phyloP scores from a whole-genome alignment of 2,113 vertebrate genomes.

The Sinocyclocheilus rhinocerous region DNA sequence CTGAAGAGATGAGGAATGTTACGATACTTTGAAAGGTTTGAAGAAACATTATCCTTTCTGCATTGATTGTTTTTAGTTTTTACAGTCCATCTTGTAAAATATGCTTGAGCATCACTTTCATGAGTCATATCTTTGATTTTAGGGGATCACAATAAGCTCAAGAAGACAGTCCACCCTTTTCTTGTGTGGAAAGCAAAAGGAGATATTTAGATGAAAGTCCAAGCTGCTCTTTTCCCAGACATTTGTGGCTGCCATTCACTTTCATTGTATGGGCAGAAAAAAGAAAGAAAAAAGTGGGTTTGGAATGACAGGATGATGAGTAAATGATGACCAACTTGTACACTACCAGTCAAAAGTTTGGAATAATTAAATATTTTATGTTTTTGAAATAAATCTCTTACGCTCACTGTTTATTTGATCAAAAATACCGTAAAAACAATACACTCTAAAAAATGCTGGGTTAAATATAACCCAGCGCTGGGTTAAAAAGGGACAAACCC shows the following conservation, averaged over 20 bases:
- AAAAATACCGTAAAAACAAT: constrained; percentile 12
- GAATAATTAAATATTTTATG: background rate
- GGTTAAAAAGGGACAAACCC: too few relatives aligned
- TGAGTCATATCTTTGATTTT: background rate
- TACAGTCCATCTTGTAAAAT: background rate
- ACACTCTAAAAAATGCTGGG: too few relatives aligned
- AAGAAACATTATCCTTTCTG: background rate
- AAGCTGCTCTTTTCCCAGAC: constrained; percentile 1
- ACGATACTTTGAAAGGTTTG: too few relatives aligned
- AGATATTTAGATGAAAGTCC: background rate
- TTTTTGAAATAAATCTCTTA: background rate
- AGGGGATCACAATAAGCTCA: background rate
- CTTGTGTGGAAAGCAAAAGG: background rate
- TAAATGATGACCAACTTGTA: background rate
- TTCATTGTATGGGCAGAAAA: background rate
- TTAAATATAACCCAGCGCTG: too few relatives aligned
- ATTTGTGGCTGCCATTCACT: background rate
- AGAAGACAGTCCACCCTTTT: background rate
- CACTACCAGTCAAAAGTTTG: background rate
- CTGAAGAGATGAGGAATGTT: constrained; percentile 58
- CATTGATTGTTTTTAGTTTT: background rate
- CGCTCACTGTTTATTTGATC: background rate
- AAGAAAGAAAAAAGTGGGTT: background rate
- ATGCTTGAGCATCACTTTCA: background rate
- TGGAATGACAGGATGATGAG: background rate